Evolutionary conservation across 2,113 vertebrate species (phyloP).

Genomic region (Sander lucioperca): DNA sequence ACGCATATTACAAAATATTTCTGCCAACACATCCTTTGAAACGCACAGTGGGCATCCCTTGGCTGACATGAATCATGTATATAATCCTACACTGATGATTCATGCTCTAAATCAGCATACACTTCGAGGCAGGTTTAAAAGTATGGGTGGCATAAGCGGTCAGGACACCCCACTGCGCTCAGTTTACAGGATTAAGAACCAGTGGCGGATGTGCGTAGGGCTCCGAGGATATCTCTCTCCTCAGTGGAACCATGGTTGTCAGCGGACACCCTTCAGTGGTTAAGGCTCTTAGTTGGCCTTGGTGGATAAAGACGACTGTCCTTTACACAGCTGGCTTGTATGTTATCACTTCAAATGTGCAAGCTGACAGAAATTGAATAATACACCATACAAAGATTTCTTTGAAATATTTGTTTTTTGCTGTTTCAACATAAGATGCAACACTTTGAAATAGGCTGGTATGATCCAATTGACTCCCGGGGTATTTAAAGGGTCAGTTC

Average conservation of each 20-base stretch:
- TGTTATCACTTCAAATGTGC: slow-evolving; percentile 8
- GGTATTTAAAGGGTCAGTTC: too few species aligned
- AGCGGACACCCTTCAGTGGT: slow-evolving; percentile 26
- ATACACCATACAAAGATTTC: not conserved
- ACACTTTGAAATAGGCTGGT: slow-evolving; percentile 3
- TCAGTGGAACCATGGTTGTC: slow-evolving; percentile 49
- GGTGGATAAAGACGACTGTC: slow-evolving; percentile 31
- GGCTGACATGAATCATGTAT: slow-evolving; percentile 65
- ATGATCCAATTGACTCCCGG: not conserved
- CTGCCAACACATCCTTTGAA: slow-evolving; percentile 63
- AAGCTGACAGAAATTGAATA: slow-evolving; percentile 30
- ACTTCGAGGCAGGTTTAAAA: slow-evolving; percentile 69
- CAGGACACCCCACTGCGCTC: slow-evolving; percentile 69
- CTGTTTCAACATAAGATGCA: not conserved
- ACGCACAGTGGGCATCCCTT: slow-evolving; percentile 65
- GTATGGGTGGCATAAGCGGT: slow-evolving; percentile 72
- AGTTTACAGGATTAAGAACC: slow-evolving; percentile 71
- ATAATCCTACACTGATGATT: slow-evolving; percentile 79
- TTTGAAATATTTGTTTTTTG: not conserved
- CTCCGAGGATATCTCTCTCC: slow-evolving; percentile 34
- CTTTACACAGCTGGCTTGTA: slow-evolving; percentile 12
- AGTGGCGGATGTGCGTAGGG: slow-evolving; percentile 46
- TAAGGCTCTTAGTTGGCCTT: slow-evolving; percentile 20
- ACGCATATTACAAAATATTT: slow-evolving; percentile 31
- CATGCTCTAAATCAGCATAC: slow-evolving; percentile 59